Base-by-base conservation (phyloP, 2,797 vertebrate genomes). In the Champsocephalus gunnari region DNA sequence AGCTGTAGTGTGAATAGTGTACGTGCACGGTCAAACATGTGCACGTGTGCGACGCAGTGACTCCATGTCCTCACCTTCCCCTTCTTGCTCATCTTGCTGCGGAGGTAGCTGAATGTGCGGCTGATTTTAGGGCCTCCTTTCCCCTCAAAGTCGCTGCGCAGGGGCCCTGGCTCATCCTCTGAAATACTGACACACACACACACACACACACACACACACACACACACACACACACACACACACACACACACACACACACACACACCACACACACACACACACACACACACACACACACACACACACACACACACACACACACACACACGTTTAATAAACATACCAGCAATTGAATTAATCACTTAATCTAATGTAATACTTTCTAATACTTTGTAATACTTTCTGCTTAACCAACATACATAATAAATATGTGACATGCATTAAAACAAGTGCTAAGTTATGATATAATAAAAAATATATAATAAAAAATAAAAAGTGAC, bases 71-170 rank as follows among this genome's bases (percentile, higher is more conserved):
- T 93, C 87, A 98, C 97, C 95, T 96, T 98, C 89, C 92, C 95
- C 85, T 97, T 98, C 86, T 98, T 99, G 88, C 94, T 97, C 96
- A 99, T 99, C 92, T 98, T 98, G 92, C 94, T 98, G 92, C 89
- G 96, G 91, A 99, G 95, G 93, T 98, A 99, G 94, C 97, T 98
- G 93, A 99, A 98, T 0, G 97, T 98, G 16, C 97, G 96, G 77
- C 96, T 97, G 87, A 99, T 97, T 94, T 96, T 98, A 5, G 97
- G 97, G 41, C 89, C 89, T 78, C 82, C 87, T 61, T 77, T 84
- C 5, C 50, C 79, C 75, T 97, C 96, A 2, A 73, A 82, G 68
- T 95, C 94, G 50, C 93, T 96, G 66, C 94, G 93, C 58, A 95
- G 88, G 0, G 95, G 95, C 24, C 95, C 95, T 0, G 92, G 92